Conservation (phyloP, 2,113 vertebrate species). For the Semicossyphus pulcher region DNA sequence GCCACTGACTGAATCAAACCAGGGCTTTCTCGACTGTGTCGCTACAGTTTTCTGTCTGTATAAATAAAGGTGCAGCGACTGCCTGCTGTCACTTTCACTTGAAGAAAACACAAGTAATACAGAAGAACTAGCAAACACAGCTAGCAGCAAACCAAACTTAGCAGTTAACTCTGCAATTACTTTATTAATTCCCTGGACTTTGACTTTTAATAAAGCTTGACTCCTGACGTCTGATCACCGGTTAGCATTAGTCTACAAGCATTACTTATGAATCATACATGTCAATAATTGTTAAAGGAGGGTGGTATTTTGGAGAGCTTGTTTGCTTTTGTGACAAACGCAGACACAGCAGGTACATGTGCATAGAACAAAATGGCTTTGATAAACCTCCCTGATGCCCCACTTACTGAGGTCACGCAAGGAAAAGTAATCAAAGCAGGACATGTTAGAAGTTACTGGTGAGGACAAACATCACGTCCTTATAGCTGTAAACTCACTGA, state of each 20-base stretch:
- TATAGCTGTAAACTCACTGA: slow-evolving; percentile 16
- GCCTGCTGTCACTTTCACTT: neutral
- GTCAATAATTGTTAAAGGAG: neutral
- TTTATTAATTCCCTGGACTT: too few relatives aligned
- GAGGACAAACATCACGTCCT: neutral
- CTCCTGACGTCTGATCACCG: slow-evolving; percentile 5
- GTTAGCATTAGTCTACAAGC: neutral
- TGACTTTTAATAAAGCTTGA: neutral
- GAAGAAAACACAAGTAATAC: too few relatives aligned
- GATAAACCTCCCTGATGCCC: neutral
- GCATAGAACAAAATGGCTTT: neutral
- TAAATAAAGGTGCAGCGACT: neutral
- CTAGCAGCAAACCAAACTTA: neutral
- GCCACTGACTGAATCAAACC: slow-evolving; percentile 7
- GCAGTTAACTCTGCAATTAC: neutral
- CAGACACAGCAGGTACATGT: neutral
- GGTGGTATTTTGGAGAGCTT: neutral
- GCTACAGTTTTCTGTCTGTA: neutral
- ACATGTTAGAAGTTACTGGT: neutral
- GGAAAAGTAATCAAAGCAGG: neutral
- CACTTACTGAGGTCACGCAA: neutral
- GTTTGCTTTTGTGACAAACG: slow-evolving; percentile 1
- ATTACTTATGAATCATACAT: slow-evolving; percentile 12
- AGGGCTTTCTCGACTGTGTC: neutral
- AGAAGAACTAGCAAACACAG: too few relatives aligned